Conservation (phyloP, 2,888 invertebrate genomes). For the Schizaphis graminum region DNA sequence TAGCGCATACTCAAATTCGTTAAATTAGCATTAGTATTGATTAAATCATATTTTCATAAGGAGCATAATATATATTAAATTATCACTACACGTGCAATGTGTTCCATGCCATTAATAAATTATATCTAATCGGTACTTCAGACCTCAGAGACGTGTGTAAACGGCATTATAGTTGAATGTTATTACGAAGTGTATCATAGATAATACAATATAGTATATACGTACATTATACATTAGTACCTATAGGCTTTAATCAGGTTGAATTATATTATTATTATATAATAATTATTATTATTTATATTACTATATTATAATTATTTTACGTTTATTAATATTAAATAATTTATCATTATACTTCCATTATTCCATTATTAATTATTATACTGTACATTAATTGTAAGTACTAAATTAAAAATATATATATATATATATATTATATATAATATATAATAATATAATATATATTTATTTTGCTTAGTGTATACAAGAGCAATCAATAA, state of each 20-base stretch:
- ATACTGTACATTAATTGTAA: background rate
- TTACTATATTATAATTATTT: too few species aligned
- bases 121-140: slow-evolving; percentile 2
- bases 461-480: background rate
- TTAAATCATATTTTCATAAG: background rate
- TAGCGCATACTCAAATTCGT: background rate
- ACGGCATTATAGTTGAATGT: background rate
- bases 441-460: too few species aligned
- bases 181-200: background rate
- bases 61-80: background rate
- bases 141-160: background rate
- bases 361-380: background rate
- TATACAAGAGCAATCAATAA: background rate
- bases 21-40: background rate
- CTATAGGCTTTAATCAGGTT: background rate
- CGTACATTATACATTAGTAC: background rate
- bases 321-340: too few species aligned
- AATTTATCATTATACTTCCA: background rate
- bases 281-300: too few species aligned
- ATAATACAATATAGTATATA: background rate
- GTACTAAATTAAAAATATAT: too few species aligned
- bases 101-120: background rate
- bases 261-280: background rate
- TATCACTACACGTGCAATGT: background rate
- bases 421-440: too few species aligned